Evolutionary conservation across 2,888 invertebrate genomes (phyloP).

Genomic region (Diachrysia chrysitis): DNA sequence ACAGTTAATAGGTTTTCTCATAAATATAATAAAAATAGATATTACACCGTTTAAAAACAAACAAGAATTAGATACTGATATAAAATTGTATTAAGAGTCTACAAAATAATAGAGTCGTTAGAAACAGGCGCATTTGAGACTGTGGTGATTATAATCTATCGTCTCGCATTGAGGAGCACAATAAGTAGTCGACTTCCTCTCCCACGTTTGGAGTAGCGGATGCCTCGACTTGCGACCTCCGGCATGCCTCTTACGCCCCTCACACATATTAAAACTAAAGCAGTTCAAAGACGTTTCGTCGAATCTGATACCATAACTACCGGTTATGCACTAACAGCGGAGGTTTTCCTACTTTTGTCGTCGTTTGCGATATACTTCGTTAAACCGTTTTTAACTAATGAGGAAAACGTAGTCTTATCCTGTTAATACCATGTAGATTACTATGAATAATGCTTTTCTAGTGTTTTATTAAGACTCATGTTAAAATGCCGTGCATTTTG

Average conservation of each 20-base stretch:
- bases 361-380: conserved; percentile 36
- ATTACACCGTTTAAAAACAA: conserved; percentile 20
- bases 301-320: conserved; percentile 22
- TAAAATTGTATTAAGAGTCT: conserved; percentile 52
- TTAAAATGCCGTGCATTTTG: background rate
- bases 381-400: conserved; percentile 28
- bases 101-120: conserved; percentile 60
- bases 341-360: conserved; percentile 9
- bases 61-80: conserved; percentile 18
- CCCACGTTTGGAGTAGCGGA: conserved; percentile 86
- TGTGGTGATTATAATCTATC: conserved; percentile 72
- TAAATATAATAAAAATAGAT: conserved; percentile 23
- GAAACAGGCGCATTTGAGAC: conserved; percentile 67
- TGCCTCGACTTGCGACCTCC: conserved; percentile 84
- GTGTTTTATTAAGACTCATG: background rate
- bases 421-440: conserved; percentile 14
- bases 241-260: conserved; percentile 73
- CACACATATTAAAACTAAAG: conserved; percentile 64
- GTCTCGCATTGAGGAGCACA: conserved; percentile 88
- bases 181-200: conserved; percentile 88
- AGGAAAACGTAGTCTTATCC: conserved; percentile 22
- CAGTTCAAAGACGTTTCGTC: conserved; percentile 41
- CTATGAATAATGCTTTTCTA: background rate
- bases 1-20: conserved; percentile 16
- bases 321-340: conserved; percentile 10